A percentile compares a stretch with the other conserved stretches of the same genome.
These are phyloP conservation scores for Atethmia centrago DNA, from an alignment of 2,888 invertebrate species.

Conservation along the genomic window DNA sequence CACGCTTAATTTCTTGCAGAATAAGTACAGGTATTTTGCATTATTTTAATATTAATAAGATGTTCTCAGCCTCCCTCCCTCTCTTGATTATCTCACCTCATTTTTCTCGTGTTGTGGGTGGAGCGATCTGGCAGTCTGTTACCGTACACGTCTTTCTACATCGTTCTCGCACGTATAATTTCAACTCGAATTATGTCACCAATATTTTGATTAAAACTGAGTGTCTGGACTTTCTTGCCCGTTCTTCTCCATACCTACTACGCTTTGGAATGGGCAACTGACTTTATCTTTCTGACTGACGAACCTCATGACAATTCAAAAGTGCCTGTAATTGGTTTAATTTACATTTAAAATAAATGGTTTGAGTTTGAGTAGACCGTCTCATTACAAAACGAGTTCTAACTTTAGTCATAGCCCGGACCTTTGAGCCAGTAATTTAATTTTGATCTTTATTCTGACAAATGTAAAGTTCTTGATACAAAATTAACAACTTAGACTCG, in stretches of 20 bases:
- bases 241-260: not conserved
- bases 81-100: not conserved
- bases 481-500: not conserved
- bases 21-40: constrained; percentile 10
- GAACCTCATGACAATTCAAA: not conserved
- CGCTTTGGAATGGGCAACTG: not conserved
- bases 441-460: not conserved
- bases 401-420: not conserved
- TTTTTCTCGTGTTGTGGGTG: not conserved
- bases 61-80: not conserved
- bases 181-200: not conserved
- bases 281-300: not conserved
- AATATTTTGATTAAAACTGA: not conserved
- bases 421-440: not conserved
- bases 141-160: not conserved
- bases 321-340: not conserved
- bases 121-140: not conserved
- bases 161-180: not conserved
- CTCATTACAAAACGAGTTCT: not conserved
- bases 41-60: constrained; percentile 26
- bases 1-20: constrained; percentile 22
- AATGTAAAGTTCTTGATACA: not conserved
- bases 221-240: not conserved
- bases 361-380: not conserved
- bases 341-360: not conserved